Evolutionary conservation across 2,113 vertebrate genomes (phyloP), one percentile per base, ranked within the genome.

Genomic region (Terrapene triunguis): DNA sequence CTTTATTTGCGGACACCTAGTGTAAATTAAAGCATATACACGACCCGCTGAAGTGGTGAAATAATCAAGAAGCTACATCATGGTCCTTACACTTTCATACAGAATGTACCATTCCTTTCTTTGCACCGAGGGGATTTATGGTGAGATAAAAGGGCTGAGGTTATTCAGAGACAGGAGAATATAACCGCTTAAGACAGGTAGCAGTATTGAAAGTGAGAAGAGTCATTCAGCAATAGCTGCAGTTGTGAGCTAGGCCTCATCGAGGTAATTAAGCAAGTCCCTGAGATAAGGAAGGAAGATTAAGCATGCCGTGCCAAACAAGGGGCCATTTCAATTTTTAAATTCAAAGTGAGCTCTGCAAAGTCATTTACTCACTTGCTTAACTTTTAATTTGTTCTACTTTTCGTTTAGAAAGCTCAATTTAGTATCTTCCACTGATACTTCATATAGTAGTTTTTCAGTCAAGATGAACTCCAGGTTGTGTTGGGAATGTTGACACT

Each of bases 231-330:
- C 92, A 3, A 82, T 74, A 90, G 94, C 92, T 79, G 9, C 1
- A 2, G 47, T 2, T 27, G 27, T 92, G 79, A 57, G 89, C 6
- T 0, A 1, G 11, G 6, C 53, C 85, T 1, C 0, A 1, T 14
- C 10, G 19, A 2, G 65, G 93, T 9, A 1, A 19, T 6, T 38
- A 81, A 4, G 0, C 74, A 8, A n/a, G 1, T 21, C 21, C 87
- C 84, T 0, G 0, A 94, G 93, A 95, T 89, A 91, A 93, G 85
- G 59, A 3, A 0, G 29, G 24, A 82, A 76, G 11, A 44, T 47
- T 24, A 44, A 8, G 80, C 50, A 22, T 6, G 42, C 17, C 2
- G 8, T 32, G 5, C 27, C 8, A 4, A 2, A 25, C n/a, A 3
- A 4, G 80, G 72, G 48, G 72, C 53, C 35, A 44, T 17, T 17